Conservation (phyloP, 2,888 invertebrate species). For the Tachina lurida region DNA sequence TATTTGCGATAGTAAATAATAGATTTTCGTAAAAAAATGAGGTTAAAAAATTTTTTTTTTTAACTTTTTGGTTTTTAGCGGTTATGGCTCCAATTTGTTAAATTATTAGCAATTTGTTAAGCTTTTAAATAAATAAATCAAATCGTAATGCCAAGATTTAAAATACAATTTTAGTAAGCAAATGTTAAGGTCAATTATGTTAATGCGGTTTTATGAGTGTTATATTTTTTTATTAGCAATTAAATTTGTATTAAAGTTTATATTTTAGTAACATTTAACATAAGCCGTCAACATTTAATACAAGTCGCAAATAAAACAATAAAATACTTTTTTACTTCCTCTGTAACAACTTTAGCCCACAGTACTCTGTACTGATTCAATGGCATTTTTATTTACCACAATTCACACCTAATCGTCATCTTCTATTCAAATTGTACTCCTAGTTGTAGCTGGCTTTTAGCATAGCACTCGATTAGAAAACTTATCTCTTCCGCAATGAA, state of each 20-base stretch:
- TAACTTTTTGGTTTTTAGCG: too few species aligned
- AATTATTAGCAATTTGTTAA: conserved; percentile 49
- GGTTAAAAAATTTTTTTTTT: too few species aligned
- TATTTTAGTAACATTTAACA: not conserved
- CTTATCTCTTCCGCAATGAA: conserved; percentile 57
- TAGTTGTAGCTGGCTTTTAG: not conserved
- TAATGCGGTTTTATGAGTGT: not conserved
- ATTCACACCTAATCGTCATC: conserved; percentile 52
- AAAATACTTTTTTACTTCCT: not conserved
- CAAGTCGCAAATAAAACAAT: not conserved
- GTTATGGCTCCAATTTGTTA: not conserved
- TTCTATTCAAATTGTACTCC: conserved; percentile 18
- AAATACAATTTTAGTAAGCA: not conserved
- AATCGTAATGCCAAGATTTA: not conserved
- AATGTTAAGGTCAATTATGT: not conserved
- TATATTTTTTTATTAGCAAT: not conserved
- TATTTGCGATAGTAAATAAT: too few species aligned
- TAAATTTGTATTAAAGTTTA: not conserved
- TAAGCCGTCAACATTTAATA: not conserved
- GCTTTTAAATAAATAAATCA: conserved; percentile 33
- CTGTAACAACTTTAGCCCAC: conserved; percentile 21
- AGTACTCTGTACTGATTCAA: conserved; percentile 1
- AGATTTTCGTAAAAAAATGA: too few species aligned
- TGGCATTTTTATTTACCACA: conserved; percentile 32
- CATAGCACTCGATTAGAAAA: not conserved